Conservation (phyloP, 2,113 vertebrate genomes). For the Apteryx owenii region DNA sequence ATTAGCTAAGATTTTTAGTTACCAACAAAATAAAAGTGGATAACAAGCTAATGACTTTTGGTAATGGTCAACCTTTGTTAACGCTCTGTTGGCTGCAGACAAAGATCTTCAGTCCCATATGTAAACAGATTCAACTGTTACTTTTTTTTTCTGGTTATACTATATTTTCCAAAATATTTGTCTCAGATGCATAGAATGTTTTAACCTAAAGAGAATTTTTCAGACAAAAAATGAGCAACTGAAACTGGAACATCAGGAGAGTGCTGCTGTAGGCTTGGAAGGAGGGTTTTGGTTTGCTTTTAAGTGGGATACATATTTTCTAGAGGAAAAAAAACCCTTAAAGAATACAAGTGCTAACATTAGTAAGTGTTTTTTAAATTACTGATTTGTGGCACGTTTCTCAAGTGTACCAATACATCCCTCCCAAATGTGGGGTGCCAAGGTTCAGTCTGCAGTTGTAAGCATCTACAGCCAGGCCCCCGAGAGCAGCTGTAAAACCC, state of each 20-base stretch:
- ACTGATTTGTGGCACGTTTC: neutral
- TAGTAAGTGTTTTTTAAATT: neutral
- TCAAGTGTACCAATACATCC: fast-evolving
- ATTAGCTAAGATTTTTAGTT: neutral
- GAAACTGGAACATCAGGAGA: neutral
- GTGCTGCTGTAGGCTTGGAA: neutral
- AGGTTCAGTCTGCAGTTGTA: neutral
- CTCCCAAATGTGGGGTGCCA: neutral
- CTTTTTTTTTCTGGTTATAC: neutral
- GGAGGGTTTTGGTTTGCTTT: neutral
- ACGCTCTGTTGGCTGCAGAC: neutral
- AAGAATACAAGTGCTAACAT: neutral
- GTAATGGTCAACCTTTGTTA: neutral
- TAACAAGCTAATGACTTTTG: neutral
- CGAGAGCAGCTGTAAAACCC: neutral
- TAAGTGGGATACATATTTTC: fast-evolving
- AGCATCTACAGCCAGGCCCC: neutral
- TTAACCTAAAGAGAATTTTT: neutral
- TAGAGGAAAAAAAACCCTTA: neutral
- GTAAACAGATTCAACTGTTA: neutral
- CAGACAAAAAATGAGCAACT: neutral
- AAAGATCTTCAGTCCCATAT: neutral
- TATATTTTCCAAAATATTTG: neutral
- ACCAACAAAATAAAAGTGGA: neutral
- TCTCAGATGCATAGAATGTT: neutral